Evolutionary conservation across 92 coral and sea anemone genomes (phyloP), one percentile per base, ranked within the genome.

Genomic region (Paramuricea clavata): DNA sequence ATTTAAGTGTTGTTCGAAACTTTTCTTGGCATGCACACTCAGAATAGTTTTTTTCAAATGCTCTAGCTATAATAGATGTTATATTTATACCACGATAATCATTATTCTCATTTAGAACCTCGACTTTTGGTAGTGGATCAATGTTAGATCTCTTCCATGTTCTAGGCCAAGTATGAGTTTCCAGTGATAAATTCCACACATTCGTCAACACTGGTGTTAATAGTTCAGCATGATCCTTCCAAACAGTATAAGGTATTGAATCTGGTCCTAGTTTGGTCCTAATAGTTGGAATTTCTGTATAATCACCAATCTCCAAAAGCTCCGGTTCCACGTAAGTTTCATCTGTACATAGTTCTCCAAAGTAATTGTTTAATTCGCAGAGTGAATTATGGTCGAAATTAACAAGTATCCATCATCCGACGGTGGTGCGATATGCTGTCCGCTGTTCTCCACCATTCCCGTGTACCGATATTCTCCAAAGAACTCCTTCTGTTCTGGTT

Each of bases 61-160:
- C 93, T 34, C 90, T 61, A 7, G 85, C 93, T 39, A 90, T 90
- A 11, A 87, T 90, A 8, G 92, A 89, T 17, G 89, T 89, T 16
- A 60, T 83, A 65, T 75, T 89, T n/a, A 89, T 89, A 11, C 92
- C 92, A 70, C 92, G 41, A 67, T 41, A 89, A 62, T 89, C 92
- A 31, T 43, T 35, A 30, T 83, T 69, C 16, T 49, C 88, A 41
- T 21, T 34, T 12, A 88, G 89, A 25, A 83, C 27, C 26, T 76
- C 92, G 23, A 89, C 89, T 69, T 89, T 84, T 13, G 89, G 89
- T 21, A 89, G 72, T 10, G 89, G 89, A 59, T 76, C 84, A 83
- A 89, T 85, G 15, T 60, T 23, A 26, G 68, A 16, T 28, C 68
- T 60, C 15, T 60, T 60, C 68, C 68, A 60, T 22, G 68, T n/a